These are phyloP conservation scores for Otus scops DNA, from an alignment of 2,797 vertebrate species.

Conservation along the genomic window DNA sequence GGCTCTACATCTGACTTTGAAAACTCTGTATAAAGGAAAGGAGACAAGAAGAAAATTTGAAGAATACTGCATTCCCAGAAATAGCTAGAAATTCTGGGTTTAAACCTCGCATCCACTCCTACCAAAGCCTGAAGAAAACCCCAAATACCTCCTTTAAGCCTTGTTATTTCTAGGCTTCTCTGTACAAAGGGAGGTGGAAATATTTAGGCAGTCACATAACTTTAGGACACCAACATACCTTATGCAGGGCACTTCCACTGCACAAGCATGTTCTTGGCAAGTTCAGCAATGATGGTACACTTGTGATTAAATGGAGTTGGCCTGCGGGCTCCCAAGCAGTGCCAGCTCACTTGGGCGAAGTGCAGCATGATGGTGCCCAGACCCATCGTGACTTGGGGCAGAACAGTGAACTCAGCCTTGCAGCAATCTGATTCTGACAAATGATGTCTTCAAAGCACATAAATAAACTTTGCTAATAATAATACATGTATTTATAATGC, in stretches of 20 bases:
- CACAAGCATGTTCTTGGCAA: not conserved
- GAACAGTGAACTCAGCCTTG: not conserved
- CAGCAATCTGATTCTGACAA: not conserved
- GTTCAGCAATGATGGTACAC: not conserved
- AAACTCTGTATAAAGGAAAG: not conserved
- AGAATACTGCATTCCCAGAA: not conserved
- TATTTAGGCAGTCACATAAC: not conserved
- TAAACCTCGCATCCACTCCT: not conserved
- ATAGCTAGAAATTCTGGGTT: not conserved
- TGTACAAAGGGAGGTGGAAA: not conserved
- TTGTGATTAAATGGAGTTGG: not conserved
- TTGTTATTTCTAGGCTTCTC: not conserved
- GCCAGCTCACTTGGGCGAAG: not conserved
- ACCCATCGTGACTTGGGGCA: not conserved
- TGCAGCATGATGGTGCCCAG: not conserved
- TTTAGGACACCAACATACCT: not conserved
- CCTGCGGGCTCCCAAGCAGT: not conserved
- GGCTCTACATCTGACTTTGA: not conserved
- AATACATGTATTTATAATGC: not conserved
- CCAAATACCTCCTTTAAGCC: not conserved
- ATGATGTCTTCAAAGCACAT: not conserved
- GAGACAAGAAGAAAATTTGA: not conserved
- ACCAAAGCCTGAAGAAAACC: not conserved
- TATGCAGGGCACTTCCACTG: not conserved
- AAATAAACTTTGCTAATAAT: not conserved